Evolutionary conservation across 2,113 vertebrate genomes (phyloP).

Genomic region (Leptobrachium ailaonicum): DNA sequence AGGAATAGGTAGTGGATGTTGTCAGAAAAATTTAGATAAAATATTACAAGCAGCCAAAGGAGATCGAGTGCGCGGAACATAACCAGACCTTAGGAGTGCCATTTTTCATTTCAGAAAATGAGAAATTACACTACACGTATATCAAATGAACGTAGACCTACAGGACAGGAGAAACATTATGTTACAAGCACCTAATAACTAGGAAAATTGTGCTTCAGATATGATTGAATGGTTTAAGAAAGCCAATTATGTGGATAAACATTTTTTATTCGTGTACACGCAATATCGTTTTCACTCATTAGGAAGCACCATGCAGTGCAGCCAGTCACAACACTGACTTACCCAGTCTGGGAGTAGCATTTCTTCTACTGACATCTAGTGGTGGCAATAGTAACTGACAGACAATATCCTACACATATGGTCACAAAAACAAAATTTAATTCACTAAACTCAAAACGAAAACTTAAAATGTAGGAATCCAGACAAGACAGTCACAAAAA

Average conservation of each 20-base stretch:
- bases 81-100: background rate
- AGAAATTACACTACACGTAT: background rate
- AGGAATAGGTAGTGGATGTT: background rate
- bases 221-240: slow-evolving; percentile 15
- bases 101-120: background rate
- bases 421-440: too few species aligned
- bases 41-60: background rate
- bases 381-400: background rate
- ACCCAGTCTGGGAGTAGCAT: background rate
- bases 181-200: background rate
- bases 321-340: background rate
- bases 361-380: slow-evolving; percentile 54
- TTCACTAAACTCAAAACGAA: too few species aligned
- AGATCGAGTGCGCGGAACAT: background rate
- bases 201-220: slow-evolving; percentile 10
- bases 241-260: background rate
- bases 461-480: too few species aligned
- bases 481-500: too few species aligned
- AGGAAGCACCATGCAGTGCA: background rate
- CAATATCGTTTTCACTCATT: background rate
- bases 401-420: too few species aligned
- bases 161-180: background rate
- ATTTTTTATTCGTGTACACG: background rate
- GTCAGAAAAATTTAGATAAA: background rate
- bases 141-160: background rate